Evolutionary conservation across 2,797 vertebrate species (phyloP).

Genomic region (Sebastes minor): DNA sequence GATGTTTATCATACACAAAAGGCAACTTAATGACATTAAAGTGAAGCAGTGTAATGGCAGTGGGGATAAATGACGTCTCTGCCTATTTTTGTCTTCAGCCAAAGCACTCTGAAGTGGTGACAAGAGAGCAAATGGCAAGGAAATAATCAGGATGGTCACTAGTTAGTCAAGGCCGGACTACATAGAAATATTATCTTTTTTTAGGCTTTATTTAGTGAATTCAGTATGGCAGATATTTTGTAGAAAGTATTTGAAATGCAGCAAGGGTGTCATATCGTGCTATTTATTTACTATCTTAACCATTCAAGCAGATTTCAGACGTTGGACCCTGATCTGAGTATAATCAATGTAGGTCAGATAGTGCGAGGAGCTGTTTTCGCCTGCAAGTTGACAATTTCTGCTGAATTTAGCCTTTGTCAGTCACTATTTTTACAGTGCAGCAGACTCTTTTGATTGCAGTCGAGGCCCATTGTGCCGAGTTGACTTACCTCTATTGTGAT

Average conservation of each 20-base stretch:
- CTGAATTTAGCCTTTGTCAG: constrained; percentile 51
- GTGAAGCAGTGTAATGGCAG: background rate
- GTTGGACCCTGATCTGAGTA: background rate
- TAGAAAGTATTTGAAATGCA: background rate
- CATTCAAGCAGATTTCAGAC: background rate
- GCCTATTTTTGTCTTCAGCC: background rate
- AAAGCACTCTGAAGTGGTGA: background rate
- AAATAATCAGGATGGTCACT: background rate
- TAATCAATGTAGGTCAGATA: constrained; percentile 18
- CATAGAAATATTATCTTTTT: background rate
- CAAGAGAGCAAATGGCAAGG: background rate
- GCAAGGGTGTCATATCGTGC: background rate
- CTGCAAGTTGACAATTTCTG: constrained; percentile 22
- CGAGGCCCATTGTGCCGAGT: constrained; percentile 47
- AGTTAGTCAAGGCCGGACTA: background rate
- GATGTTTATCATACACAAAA: background rate
- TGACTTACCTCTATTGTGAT: constrained; percentile 62
- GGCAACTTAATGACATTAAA: background rate
- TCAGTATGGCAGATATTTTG: background rate
- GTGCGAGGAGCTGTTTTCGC: constrained; percentile 24
- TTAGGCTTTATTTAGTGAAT: background rate
- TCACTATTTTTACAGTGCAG: constrained; percentile 55
- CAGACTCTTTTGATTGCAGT: constrained; percentile 56
- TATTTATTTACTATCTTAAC: background rate
- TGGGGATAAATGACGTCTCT: background rate